Evolutionary conservation across 2,888 invertebrate species (phyloP), one percentile per base, ranked within the genome.

Genomic region (Thymelicus acteon): DNA sequence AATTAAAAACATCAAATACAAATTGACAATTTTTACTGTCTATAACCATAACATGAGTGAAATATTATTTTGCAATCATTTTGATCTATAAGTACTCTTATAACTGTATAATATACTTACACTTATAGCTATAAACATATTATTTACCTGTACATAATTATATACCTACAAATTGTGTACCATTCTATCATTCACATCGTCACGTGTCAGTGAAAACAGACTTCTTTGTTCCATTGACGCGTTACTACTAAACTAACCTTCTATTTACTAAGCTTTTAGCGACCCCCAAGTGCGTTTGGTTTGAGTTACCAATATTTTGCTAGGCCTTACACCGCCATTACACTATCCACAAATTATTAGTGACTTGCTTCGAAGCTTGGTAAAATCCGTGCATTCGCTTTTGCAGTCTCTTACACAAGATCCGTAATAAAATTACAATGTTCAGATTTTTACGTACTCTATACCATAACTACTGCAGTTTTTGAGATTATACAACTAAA

Each of bases 231-330:
- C 89, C 85, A 84, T 88, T 88, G 90, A 89, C 89, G 86, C 82
- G 87, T 92, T 89, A 90, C 91, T 91, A 90, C 91, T 91, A 90
- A 88, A 90, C 91, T 91, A 90, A 88, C 83, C 82, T 75, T 85
- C 82, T 93, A 88, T 93, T 93, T 89, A 88, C 92, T 83, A 88
- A 86, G 89, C 92, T 93, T 92, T 92, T 93, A 93, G 88, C 90
- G 82, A 80, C 88, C 91, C 90, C 83, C 78, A 82, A 79, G 82
- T 83, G 82, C 82, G 83, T 85, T 82, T 86, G 61, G 84, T 88
- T 85, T 81, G 82, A 79, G 84, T 82, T 90, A 91, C 90, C 83
- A 90, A 77, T 78, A 75, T 80, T 79, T 80, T 68, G 74, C 73
- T 65, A 61, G 73, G 24, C 60, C 52, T 69, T 15, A 15, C 24